Base-by-base conservation (phyloP, 1,140 invertebrate species). In the Leptopilina boulardi region DNA sequence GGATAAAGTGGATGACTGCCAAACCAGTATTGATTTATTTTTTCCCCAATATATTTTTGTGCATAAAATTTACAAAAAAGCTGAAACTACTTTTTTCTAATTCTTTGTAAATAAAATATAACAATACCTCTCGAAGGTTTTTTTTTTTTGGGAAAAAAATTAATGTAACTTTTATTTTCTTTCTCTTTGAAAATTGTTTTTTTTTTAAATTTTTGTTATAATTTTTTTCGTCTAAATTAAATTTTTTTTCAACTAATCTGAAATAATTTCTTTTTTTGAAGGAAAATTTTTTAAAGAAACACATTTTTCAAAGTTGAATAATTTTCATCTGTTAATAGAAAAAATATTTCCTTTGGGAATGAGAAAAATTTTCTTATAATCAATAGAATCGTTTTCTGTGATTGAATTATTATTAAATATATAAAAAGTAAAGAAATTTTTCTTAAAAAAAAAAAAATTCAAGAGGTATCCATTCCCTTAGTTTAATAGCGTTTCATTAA, bases 331-430 rank as follows among this genome's bases (percentile, higher is more conserved):
- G 5, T 38, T 9, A 38, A 38, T 38, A 38, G 34, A 38, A 9
- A 38, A 51, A 51, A 51, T n/a, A 18, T 18, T 51, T 8, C n/a
- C 47, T n/a, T 47, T 10, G 42, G 8, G 13, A 66, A 54, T 4
- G 10, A 66, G 3, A 23, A 26, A 23, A 30, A 26, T 66, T 26
- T 23, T 11, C 4, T 66, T 66, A 26, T 71, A 76, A 76, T 78
- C 71, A 59, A 78, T 78, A 13, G 26, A 66, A 66, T 23, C 21
- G 21, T 66, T 26, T 26, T 26, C 10, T 26, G 9, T 30, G 26
- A n/a, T n/a, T 66, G 59, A 66, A 66, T 26, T 26, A 34, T 71
- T 42, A 74, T 34, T 51, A 77, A n/a, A 59, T 66, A 84, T 79
- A 54, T 77, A 76, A 83, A n/a, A 51, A 15, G 15, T 18, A 51